Evolutionary conservation across 2,113 vertebrate genomes (phyloP).

Genomic region (Dipodomys ordii): DNA sequence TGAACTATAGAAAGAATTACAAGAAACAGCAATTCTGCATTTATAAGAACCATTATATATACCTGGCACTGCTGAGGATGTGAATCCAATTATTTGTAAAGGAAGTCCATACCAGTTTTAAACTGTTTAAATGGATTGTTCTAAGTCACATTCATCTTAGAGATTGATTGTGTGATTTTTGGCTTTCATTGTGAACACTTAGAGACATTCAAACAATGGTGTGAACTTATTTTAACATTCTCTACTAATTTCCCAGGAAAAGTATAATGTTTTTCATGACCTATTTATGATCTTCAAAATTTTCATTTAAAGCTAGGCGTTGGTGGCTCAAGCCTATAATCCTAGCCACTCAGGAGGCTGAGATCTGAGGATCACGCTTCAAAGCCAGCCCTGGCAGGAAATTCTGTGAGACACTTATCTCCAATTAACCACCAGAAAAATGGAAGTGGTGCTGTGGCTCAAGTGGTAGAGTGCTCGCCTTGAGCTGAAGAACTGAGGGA

Average conservation of each 20-base stretch:
- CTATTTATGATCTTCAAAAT: constrained; percentile 78
- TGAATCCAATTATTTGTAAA: constrained; percentile 61
- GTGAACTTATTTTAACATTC: constrained; percentile 77
- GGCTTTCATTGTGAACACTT: constrained; percentile 70
- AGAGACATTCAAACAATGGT: constrained; percentile 75
- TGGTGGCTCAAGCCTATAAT: too few species aligned
- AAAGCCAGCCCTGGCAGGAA: too few species aligned
- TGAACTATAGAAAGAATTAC: constrained; percentile 6
- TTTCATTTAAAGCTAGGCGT: constrained; percentile 56
- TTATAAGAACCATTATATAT: constrained; percentile 30
- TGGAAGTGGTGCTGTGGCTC: too few species aligned
- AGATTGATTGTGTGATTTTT: constrained; percentile 73
- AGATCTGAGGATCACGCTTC: too few species aligned
- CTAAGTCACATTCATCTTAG: constrained; percentile 44
- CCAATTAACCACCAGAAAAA: too few species aligned
- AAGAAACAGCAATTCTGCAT: background rate
- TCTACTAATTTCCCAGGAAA: constrained; percentile 77
- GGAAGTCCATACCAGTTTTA: constrained; percentile 39
- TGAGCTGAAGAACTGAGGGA: too few species aligned
- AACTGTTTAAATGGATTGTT: constrained; percentile 54
- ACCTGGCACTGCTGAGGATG: background rate
- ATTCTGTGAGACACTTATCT: too few species aligned
- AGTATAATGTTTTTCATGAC: constrained; percentile 77
- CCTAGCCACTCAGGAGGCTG: too few species aligned
- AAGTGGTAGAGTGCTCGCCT: too few species aligned